Evolutionary conservation across 2,113 vertebrate species (phyloP), one percentile per base, ranked within the genome.

Genomic region (Scolopax mira): DNA sequence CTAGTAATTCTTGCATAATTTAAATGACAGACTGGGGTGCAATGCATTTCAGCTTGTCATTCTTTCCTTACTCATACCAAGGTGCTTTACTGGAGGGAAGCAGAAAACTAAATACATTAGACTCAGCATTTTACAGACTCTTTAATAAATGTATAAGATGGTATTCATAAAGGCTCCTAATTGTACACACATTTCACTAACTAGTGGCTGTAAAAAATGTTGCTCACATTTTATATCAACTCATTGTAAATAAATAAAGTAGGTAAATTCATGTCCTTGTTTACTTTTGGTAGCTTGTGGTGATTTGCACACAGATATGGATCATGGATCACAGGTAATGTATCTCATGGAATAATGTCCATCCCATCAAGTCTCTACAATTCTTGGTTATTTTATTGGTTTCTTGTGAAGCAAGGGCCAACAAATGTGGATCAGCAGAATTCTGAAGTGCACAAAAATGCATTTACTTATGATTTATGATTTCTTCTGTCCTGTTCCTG

Each of bases 1-100:
- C 88, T 89, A 96, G 94, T 96, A 95, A 97, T 96, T 96, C 88
- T 91, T 96, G 91, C 78, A 88, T 94, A 97, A 98, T 95, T 93
- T 97, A 97, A 97, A 48, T 80, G 90, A 93, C 67, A 85, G 64
- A 71, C 70, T 93, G 35, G 42, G 58, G 75, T 58, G 62, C 67
- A 95, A 94, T 96, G 31, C 49, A 89, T 94, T 97, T 93, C 79
- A 35, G 23, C 74, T 90, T 80, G 80, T 97, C 94, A 79, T 94
- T 96, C 89, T 73, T 58, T 73, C 28, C 64, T n/a, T 79, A 17
- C 35, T 94, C 73, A 22, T 70, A 75, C 49, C 95, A 90, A 97
- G 84, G 85, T 80, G 39, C 15, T 96, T 98, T 97, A 90, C 41
- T 96, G 49, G 30, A 93, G 78, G 58, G 70, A 95, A 78, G 27